phyloP scores from a whole-genome alignment of 2,797 vertebrate genomes.

The Helostoma temminkii region DNA sequence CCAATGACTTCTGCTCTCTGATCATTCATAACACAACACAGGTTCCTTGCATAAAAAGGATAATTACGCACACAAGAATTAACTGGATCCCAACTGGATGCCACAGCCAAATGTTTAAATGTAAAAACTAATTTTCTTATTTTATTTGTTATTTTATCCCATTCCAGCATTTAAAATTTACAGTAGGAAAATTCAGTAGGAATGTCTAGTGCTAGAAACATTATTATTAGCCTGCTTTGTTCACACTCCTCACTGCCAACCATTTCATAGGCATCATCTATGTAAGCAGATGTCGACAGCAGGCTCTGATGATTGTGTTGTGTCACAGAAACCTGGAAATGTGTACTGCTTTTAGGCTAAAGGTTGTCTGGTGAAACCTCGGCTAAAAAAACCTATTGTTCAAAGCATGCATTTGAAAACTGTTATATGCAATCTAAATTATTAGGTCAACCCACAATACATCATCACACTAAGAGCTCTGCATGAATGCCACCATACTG shows the following conservation, averaged over 20 bases:
- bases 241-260: neutral
- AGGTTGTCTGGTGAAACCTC: neutral
- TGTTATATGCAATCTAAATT: neutral
- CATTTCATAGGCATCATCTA: neutral
- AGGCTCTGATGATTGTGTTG: neutral
- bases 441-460: neutral
- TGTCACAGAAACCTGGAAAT: neutral
- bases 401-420: neutral
- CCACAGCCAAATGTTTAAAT: neutral
- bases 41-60: constrained; percentile 6
- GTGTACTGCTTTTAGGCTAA: too few species aligned
- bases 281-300: neutral
- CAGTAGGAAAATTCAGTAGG: neutral
- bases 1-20: constrained; percentile 47
- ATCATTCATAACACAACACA: constrained; percentile 13
- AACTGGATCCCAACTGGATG: neutral
- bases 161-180: neutral
- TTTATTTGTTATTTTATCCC: too few species aligned
- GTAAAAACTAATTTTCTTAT: neutral
- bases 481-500: neutral
- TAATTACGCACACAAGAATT: neutral
- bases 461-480: constrained; percentile 8
- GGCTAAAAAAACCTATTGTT: neutral
- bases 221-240: neutral
- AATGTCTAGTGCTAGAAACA: neutral